These are phyloP conservation scores for Crematogaster levior DNA, from an alignment of 2,888 invertebrate species.

Conservation along the genomic window DNA sequence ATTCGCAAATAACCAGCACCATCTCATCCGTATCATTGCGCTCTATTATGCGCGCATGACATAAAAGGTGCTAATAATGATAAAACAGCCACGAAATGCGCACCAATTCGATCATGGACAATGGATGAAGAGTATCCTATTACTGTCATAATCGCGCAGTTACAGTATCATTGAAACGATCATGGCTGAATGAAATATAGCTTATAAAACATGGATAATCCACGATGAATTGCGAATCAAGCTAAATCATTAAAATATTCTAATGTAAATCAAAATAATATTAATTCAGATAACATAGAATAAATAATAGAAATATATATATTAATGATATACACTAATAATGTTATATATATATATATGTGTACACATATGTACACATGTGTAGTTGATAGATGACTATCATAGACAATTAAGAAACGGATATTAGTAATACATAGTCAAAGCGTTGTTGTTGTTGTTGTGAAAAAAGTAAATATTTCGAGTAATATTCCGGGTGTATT, in stretches of 20 bases:
- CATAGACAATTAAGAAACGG: no score
- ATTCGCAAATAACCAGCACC: slow-evolving; percentile 61
- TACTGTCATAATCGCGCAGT: slow-evolving; percentile 53
- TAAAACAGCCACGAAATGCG: slow-evolving; percentile 61
- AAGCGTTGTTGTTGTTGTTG: not conserved
- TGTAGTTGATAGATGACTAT: no score
- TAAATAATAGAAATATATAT: not conserved
- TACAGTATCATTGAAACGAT: slow-evolving; percentile 54
- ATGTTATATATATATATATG: no score
- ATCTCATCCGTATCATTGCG: slow-evolving; percentile 60
- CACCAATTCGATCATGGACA: slow-evolving; percentile 56
- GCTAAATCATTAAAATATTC: not conserved
- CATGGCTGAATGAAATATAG: slow-evolving; percentile 53
- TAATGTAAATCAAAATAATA: not conserved
- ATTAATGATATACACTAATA: no score
- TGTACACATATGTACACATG: no score
- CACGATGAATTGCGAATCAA: slow-evolving; percentile 20
- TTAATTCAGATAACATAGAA: not conserved
- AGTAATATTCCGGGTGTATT: not conserved
- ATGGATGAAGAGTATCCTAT: slow-evolving; percentile 59
- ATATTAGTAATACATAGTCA: no score
- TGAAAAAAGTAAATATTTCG: not conserved
- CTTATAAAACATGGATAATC: slow-evolving; percentile 2
- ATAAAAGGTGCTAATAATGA: slow-evolving; percentile 62
- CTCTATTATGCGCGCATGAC: slow-evolving; percentile 66